Conservation (phyloP, 92 coral and sea anemone species). For the Epizoanthus ramosus region DNA sequence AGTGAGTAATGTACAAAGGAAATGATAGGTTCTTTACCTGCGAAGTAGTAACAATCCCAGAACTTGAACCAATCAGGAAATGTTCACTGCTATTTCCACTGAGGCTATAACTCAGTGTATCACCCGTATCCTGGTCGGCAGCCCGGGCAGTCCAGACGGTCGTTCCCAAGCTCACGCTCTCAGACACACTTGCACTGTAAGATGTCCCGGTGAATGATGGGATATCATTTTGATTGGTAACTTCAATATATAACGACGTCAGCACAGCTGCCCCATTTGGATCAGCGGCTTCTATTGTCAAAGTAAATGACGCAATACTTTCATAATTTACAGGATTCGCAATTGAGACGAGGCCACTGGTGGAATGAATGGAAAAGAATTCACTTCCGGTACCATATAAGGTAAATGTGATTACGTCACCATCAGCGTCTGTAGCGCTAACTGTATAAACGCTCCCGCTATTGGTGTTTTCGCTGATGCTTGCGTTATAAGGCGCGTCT, state of each 20-base stretch:
- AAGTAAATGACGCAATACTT: slow-evolving; percentile 56
- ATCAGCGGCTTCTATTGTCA: slow-evolving; percentile 63
- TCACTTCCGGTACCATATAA: slow-evolving; percentile 58
- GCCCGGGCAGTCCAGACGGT: slow-evolving; percentile 57
- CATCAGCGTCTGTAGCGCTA: slow-evolving; percentile 62
- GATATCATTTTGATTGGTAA: slow-evolving; percentile 66
- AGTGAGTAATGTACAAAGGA: background rate
- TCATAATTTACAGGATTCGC: slow-evolving; percentile 61
- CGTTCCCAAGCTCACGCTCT: slow-evolving; percentile 44
- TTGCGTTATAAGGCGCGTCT: slow-evolving; percentile 51
- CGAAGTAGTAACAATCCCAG: slow-evolving; percentile 42
- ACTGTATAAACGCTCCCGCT: slow-evolving; percentile 52
- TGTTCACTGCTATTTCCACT: slow-evolving; percentile 36
- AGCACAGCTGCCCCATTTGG: slow-evolving; percentile 44
- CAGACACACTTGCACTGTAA: slow-evolving; percentile 53
- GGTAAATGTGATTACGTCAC: slow-evolving; percentile 50
- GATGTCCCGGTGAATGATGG: slow-evolving; percentile 63
- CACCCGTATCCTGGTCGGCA: slow-evolving; percentile 53
- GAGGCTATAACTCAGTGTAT: slow-evolving; percentile 41
- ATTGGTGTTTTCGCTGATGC: slow-evolving; percentile 47
- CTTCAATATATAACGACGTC: slow-evolving; percentile 55
- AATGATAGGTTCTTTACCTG: slow-evolving; percentile 29
- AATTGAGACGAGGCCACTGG: slow-evolving; percentile 44
- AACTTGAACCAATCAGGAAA: slow-evolving; percentile 46
- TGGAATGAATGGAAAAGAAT: slow-evolving; percentile 40